Base-by-base conservation (phyloP, 2,113 vertebrate genomes). In the Sterrhoptilus dennistouni region DNA sequence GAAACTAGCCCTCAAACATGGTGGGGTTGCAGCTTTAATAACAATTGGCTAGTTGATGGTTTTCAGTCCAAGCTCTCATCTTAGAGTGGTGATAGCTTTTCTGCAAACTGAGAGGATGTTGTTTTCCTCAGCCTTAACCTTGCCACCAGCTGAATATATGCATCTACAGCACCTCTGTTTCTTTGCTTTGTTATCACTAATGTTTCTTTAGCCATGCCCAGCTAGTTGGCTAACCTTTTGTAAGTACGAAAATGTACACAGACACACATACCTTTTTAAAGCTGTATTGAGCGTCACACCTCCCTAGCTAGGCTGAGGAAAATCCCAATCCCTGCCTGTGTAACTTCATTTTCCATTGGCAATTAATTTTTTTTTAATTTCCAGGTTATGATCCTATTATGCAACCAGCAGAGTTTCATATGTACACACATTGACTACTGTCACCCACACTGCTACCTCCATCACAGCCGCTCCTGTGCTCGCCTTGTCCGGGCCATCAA, bases 341-440 rank as follows among this genome's bases (percentile, higher is more conserved):
- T 22, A 35, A 27, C 22, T 80, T 18, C 9, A 2, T 53, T 52
- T 61, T 70, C 60, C 71, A 3, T 16, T 36, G 54, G 18, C 92
- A 54, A 93, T 36, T 89, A 3, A 69, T 19, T 27, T 8, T 28
- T 89, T 87, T 52, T 53, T 54, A 65, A 83, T 81, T 97, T 94
- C 54, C 97, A 99, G 99, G 99, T 99, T 53, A 99, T 99, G 99
- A 99, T 99, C 93, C 97, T 99, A 10, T 95, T 99, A 64, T 99
- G 99, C 98, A 99, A 99, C 97, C 99, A 99, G 97, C 99, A 99
- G 90, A 99, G 99, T 87, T 99, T 99, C 97, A 99, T 99, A 96
- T 99, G 99, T 49, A 99, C 98, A 10, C 99, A 99, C 40, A 86
- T 99, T 22, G 99, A 99, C 97, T 99, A 99, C 97, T 99, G 99